A percentile compares a stretch with the other conserved stretches of the same genome.
These are phyloP conservation scores for Leptopilina drosophilae DNA, from an alignment of 2,888 invertebrate species.

Conservation along the genomic window DNA sequence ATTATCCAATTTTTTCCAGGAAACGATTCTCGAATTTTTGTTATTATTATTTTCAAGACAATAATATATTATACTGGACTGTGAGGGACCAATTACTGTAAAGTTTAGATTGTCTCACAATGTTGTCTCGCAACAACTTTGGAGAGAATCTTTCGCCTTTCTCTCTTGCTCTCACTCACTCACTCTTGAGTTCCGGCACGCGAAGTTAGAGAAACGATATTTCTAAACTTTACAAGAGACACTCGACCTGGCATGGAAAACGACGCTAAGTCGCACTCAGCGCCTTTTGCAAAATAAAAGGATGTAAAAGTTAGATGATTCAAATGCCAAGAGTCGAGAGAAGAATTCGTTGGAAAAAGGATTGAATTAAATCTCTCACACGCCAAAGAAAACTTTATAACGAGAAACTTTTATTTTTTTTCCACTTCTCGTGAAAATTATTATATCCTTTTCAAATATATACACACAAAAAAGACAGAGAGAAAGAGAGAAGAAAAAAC, in stretches of 20 bases:
- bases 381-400: slow-evolving; percentile 9
- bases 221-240: slow-evolving; percentile 39
- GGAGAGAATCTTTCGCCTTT: slow-evolving; percentile 58
- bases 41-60: too few species aligned
- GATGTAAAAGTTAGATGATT: slow-evolving; percentile 35
- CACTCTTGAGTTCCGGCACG: slow-evolving; percentile 37
- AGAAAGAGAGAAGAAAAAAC: too few species aligned
- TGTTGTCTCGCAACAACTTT: slow-evolving; percentile 62
- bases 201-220: slow-evolving; percentile 38
- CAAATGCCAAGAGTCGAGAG: slow-evolving; percentile 11
- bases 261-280: slow-evolving; percentile 35
- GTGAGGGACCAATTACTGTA: slow-evolving; percentile 67
- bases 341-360: not conserved
- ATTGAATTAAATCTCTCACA: slow-evolving; percentile 26
- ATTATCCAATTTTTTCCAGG: too few species aligned
- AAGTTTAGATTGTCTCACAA: slow-evolving; percentile 60
- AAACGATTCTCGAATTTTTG: too few species aligned
- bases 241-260: slow-evolving; percentile 36
- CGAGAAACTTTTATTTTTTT: not conserved
- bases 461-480: too few species aligned
- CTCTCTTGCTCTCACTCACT: slow-evolving; percentile 22
- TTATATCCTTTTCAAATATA: not conserved
- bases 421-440: slow-evolving; percentile 14
- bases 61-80: slow-evolving; percentile 53
- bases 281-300: slow-evolving; percentile 14